Base-by-base conservation (phyloP, 2,888 invertebrate species). In the Polyploca ridens region DNA sequence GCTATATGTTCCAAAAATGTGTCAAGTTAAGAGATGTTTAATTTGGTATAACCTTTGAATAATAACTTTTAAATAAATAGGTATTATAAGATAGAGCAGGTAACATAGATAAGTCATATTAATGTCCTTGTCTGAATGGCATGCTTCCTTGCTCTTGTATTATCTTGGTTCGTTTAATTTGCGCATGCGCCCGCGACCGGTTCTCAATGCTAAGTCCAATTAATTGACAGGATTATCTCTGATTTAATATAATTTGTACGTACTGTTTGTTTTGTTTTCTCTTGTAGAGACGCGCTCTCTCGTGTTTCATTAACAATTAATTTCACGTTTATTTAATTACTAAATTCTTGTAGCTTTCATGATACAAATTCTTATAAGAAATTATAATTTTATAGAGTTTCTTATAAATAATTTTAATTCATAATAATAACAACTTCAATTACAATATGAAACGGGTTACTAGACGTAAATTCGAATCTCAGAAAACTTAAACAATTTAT, bases 201-300 rank as follows among this genome's bases (percentile, higher is more conserved):
- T 91, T 91, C 85, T 87, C 87, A 87, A 88, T 91, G 87, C 85
- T 92, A 93, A 93, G 84, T 90, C 93, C 91, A 89, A 94, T 93
- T 93, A 93, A 94, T 94, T 93, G 93, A 92, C 91, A 89, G 91
- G 93, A 93, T 93, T 94, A 94, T 92, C 91, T 91, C 87, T 89
- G 93, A 93, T 91, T 91, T 90, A 92, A 93, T 92, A 91, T 89
- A 88, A 92, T 93, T 92, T 91, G 90, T 91, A 81, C 83, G 86
- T 90, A 82, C 82, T 88, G 90, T 93, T 91, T 92, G 89, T 90
- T 91, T 90, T 90, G 90, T 84, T 87, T 41, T 83, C 84, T 87
- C 85, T 84, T 82, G 76, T 41, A 78, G 76, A 77, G 81, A 76
- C 76, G 73, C 75, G 27, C 78, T 85, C 83, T 79, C 77, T 84